Evolutionary conservation across 2,797 vertebrate species (phyloP).

Genomic region (Pipistrellus pipistrellus): DNA sequence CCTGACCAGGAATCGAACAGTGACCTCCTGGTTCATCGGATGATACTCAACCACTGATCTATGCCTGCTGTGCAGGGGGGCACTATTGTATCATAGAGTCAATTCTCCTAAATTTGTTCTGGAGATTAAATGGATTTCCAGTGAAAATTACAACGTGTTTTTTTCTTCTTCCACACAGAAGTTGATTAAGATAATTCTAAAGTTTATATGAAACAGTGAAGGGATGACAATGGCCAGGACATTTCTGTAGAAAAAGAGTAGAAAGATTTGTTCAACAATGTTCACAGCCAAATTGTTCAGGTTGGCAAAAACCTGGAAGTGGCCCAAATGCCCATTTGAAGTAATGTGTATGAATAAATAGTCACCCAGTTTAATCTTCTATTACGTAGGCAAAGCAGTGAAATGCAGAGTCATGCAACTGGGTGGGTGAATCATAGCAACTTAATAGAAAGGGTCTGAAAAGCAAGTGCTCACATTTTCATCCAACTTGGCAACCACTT

Average conservation of each 20-base stretch:
- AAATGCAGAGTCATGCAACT: background rate
- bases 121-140: background rate
- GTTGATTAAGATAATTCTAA: conserved; percentile 62
- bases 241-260: conserved; percentile 14
- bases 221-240: background rate
- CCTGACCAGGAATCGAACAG: no score
- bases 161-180: background rate
- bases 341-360: background rate
- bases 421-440: background rate
- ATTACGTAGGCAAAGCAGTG: background rate
- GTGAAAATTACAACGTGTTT: background rate
- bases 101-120: background rate
- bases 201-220: background rate
- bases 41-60: no score
- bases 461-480: background rate
- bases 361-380: background rate
- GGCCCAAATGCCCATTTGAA: background rate
- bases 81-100: background rate
- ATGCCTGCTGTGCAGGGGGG: background rate
- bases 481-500: background rate
- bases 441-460: background rate
- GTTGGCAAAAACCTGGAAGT: conserved; percentile 7
- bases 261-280: conserved; percentile 12
- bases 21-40: no score
- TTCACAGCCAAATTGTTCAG: background rate